Base-by-base conservation (phyloP, 2,888 invertebrate species). In the Hydroisotoma schaefferi region DNA sequence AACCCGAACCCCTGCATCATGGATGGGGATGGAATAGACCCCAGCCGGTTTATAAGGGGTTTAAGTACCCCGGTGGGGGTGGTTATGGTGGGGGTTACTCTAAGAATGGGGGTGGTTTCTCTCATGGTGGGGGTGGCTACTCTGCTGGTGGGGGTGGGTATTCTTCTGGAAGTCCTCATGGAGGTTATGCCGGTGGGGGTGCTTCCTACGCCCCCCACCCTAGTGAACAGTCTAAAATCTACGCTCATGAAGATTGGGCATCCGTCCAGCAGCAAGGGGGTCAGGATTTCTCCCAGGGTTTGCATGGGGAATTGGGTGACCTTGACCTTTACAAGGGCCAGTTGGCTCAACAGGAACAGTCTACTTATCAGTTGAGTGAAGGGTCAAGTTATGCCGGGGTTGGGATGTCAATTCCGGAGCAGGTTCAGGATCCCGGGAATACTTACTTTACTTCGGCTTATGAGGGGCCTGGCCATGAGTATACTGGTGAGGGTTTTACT, bases 401-500 rank as follows among this genome's bases (percentile, higher is more conserved):
- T n/a, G n/a, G n/a, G n/a, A n/a, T n/a, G n/a, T n/a, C n/a, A n/a
- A n/a, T n/a, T n/a, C n/a, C n/a, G n/a, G n/a, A n/a, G n/a, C 44
- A 43, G 18, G 6, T 15, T 37, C 33, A 33, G n/a, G 43, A 54
- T 40, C 59, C 59, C 22, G 6, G 23, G 2, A 49, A 49, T 40
- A 55, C 59, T 22, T 55, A 40, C 43, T 65, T 62, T 29, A 62
- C 65, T 25, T 65, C 65, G 28, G 65, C 65, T 22, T 65, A 57
- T 49, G 40, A 18, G 4, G 55, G 61, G 18, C 65, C 65, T 22
- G 65, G 61, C 8, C 59, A 61, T 44, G 61, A 65, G 52, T 65
- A 59, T 51, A 62, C 61, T 51, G 65, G 65, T 62, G 59, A 47
- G 22, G 33, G 33, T 33, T 33, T 15, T 6, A 33, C 33, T 33